Conservation (phyloP, 2,113 vertebrate species). For the Cervus canadensis region DNA sequence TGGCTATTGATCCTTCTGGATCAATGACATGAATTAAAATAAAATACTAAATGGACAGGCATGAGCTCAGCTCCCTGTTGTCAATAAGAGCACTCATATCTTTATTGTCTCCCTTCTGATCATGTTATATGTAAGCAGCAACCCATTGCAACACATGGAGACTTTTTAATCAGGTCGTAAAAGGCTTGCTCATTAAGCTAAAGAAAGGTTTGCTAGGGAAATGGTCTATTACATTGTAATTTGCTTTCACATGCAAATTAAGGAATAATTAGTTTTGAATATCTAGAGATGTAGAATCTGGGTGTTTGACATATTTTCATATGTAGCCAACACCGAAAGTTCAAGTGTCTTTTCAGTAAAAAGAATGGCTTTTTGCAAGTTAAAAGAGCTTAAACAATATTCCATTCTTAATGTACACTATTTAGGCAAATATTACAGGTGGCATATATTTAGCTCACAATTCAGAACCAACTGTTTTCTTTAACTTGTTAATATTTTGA, state of each 20-base stretch:
- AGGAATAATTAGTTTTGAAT: constrained; percentile 82
- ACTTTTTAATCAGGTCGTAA: constrained; percentile 77
- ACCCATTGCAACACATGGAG: constrained; percentile 69
- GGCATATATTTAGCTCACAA: not conserved
- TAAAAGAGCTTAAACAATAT: constrained; percentile 58
- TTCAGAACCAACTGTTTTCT: constrained; percentile 36
- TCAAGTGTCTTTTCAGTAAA: constrained; percentile 67
- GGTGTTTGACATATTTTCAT: constrained; percentile 78
- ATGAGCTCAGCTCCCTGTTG: constrained; percentile 26
- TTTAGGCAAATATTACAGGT: constrained; percentile 47
- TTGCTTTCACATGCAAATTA: constrained; percentile 86
- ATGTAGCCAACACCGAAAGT: constrained; percentile 64
- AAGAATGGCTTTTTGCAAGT: constrained; percentile 61
- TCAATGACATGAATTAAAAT: not conserved
- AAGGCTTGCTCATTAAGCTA: constrained; percentile 81
- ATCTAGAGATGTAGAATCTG: constrained; percentile 77
- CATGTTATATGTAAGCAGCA: constrained; percentile 38
- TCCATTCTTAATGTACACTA: constrained; percentile 13
- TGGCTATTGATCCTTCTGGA: not conserved
- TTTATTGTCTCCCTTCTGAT: not conserved
- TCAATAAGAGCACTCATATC: constrained; percentile 60
- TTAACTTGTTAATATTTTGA: constrained; percentile 42
- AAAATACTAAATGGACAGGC: constrained; percentile 22
- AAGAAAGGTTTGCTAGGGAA: constrained; percentile 80
- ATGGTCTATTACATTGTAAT: constrained; percentile 83